phyloP scores from a whole-genome alignment of 2,113 vertebrate species.

The Siphamia tubifer region DNA sequence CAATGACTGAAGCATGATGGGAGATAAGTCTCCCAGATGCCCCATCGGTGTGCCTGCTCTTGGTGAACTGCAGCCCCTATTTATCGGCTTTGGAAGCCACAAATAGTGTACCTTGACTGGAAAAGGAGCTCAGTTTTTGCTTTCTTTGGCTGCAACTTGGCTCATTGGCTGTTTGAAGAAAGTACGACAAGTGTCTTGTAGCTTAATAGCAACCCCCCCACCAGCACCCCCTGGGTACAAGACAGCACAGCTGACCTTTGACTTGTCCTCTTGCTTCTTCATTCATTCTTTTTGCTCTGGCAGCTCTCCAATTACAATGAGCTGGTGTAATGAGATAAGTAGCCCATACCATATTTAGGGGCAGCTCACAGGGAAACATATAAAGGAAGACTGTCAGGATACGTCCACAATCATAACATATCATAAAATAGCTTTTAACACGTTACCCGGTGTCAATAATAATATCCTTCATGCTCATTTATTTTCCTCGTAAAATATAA shows the following conservation, averaged over 20 bases:
- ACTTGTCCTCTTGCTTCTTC: not conserved
- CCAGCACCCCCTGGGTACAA: too few relatives aligned
- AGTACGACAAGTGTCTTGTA: constrained; percentile 6
- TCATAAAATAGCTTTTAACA: too few relatives aligned
- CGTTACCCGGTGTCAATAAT: too few relatives aligned
- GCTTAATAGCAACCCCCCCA: not conserved
- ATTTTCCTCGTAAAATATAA: too few relatives aligned
- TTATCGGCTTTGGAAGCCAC: not conserved
- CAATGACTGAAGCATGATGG: not conserved
- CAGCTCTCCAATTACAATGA: constrained; percentile 40
- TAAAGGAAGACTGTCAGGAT: not conserved
- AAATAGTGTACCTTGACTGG: constrained; percentile 12
- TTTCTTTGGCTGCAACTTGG: not conserved
- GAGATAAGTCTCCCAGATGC: not conserved
- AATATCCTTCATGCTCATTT: too few relatives aligned
- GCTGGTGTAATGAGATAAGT: not conserved
- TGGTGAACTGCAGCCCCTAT: not conserved
- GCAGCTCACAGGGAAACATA: not conserved
- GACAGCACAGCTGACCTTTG: not conserved
- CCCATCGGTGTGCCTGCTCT: not conserved
- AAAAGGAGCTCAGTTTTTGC: not conserved
- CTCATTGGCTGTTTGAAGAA: not conserved
- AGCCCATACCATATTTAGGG: not conserved
- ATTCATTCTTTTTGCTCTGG: not conserved
- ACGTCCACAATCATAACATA: not conserved